These are phyloP conservation scores for Hemibagrus guttatus DNA, from an alignment of 2,797 vertebrate genomes.

Conservation along the genomic window DNA sequence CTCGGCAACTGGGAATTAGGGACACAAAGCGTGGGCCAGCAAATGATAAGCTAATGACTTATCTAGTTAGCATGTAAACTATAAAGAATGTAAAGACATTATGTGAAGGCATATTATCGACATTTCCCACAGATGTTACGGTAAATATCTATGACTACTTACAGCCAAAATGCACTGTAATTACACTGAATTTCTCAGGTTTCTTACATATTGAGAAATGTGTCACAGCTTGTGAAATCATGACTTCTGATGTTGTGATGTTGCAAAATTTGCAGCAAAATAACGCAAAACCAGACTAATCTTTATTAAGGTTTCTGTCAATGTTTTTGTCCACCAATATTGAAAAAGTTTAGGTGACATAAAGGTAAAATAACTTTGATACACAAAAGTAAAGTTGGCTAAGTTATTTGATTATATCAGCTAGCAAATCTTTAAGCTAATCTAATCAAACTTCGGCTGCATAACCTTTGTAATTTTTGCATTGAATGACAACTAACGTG, in stretches of 20 bases:
- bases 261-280: too few species aligned
- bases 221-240: not conserved
- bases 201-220: not conserved
- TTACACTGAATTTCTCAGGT: not conserved
- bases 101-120: not conserved
- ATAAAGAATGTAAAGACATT: not conserved
- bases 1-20: not conserved
- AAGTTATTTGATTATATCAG: not conserved
- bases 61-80: not conserved
- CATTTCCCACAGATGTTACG: not conserved
- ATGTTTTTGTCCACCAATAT: not conserved
- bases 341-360: not conserved
- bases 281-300: too few species aligned
- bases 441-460: not conserved
- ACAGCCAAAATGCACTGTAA: not conserved
- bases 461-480: not conserved
- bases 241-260: not conserved
- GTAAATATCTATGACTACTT: not conserved
- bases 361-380: not conserved
- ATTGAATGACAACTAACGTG: not conserved
- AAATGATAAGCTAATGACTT: not conserved
- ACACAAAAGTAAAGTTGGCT: too few species aligned
- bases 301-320: not conserved
- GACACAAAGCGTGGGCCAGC: not conserved
- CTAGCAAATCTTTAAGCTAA: not conserved